phyloP scores from a whole-genome alignment of 2,113 vertebrate genomes.

The Actenoides hombroni region DNA sequence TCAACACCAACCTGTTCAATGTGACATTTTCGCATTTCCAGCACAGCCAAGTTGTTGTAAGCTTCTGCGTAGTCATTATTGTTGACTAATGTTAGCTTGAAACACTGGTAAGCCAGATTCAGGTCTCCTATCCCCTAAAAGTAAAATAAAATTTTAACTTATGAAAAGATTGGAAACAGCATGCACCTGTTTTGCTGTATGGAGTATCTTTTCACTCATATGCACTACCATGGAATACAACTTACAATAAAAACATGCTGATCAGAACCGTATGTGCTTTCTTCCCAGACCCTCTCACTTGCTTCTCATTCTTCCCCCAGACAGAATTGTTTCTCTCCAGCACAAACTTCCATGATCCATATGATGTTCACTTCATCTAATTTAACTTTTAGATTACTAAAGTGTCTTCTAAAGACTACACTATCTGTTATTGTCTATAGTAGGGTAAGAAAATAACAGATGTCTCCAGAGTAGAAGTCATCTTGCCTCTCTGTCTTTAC shows the following conservation, averaged over 20 bases:
- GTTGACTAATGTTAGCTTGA: constrained; percentile 87
- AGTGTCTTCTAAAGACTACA: background rate
- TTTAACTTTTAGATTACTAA: background rate
- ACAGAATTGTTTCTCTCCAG: background rate
- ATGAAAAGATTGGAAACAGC: background rate
- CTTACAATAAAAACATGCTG: background rate
- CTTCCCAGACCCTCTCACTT: background rate
- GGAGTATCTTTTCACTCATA: background rate
- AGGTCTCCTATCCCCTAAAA: constrained; percentile 89
- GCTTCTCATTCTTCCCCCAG: background rate
- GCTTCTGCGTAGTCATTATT: constrained; percentile 92
- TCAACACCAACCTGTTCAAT: constrained; percentile 85
- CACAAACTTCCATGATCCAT: background rate
- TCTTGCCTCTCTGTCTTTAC: background rate
- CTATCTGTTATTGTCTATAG: background rate
- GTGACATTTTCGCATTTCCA: constrained; percentile 90
- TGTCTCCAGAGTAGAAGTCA: background rate
- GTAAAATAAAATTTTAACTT: background rate
- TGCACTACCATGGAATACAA: background rate
- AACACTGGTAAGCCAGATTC: constrained; percentile 91
- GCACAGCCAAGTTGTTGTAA: constrained; percentile 94
- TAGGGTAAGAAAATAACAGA: background rate
- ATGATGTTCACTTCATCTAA: background rate
- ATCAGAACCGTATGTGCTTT: background rate
- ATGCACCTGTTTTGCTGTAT: background rate